Conservation (phyloP, 2,113 vertebrate genomes). For the Kryptolebias marmoratus region DNA sequence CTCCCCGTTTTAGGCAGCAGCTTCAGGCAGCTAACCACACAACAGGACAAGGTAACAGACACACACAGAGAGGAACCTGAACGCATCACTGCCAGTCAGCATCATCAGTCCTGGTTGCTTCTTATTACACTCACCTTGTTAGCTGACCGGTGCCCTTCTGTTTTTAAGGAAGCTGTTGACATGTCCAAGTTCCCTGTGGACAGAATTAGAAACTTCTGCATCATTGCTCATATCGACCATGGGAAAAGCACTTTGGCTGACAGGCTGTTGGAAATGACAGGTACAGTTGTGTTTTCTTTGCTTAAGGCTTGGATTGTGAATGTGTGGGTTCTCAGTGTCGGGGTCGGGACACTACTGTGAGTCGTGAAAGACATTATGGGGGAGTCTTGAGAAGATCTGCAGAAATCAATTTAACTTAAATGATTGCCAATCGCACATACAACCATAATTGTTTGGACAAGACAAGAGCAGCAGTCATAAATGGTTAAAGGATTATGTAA, state of each 20-base stretch:
- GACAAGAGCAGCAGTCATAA: no score
- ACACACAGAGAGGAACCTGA: neutral
- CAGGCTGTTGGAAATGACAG: slow-evolving; percentile 93
- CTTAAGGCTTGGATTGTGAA: neutral
- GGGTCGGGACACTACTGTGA: no score
- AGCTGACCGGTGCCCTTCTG: slow-evolving; percentile 6
- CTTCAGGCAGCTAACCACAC: slow-evolving; percentile 47
- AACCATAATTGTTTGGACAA: no score
- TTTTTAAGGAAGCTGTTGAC: slow-evolving; percentile 84
- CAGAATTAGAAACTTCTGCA: slow-evolving; percentile 94
- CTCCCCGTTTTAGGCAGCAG: slow-evolving; percentile 30
- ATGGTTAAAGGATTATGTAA: no score
- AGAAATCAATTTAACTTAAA: no score
- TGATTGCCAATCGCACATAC: no score
- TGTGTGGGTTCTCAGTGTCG: no score
- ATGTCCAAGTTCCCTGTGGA: slow-evolving; percentile 87
- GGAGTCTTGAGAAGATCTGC: no score
- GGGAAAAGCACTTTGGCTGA: slow-evolving; percentile 98
- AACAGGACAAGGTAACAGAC: slow-evolving; percentile 66
- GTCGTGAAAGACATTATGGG: no score
- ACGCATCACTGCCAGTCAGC: no score
- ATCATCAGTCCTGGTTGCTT: neutral
- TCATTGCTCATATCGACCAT: slow-evolving; percentile 97
- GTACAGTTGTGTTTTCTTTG: slow-evolving; percentile 62
- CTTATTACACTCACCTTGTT: neutral